These are phyloP conservation scores for Eucidaris tribuloides DNA, from an alignment of 35 echinoderm and acorn worm species.

Conservation along the genomic window DNA sequence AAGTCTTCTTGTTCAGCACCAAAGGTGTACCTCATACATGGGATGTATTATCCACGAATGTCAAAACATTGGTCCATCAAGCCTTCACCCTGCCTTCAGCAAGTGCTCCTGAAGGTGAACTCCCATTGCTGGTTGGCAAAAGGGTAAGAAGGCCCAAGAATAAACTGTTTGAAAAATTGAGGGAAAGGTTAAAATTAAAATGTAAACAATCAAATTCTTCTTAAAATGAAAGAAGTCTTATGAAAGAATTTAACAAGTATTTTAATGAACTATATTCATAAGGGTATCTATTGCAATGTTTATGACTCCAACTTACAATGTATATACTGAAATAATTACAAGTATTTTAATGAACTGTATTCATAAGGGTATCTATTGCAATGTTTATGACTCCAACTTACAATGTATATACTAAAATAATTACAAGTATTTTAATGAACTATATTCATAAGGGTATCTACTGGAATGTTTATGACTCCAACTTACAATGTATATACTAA, in stretches of 20 bases:
- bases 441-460: background rate
- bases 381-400: background rate
- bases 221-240: background rate
- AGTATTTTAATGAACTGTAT: background rate
- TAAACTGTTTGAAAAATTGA: background rate
- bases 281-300: background rate
- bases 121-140: constrained; percentile 23
- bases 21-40: background rate
- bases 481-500: background rate
- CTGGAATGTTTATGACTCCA: background rate
- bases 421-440: background rate
- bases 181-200: background rate
- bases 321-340: background rate
- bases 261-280: background rate
- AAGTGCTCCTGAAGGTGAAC: background rate
- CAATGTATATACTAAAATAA: background rate
- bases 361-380: background rate
- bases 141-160: constrained; percentile 5
- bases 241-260: background rate
- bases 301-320: background rate
- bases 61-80: background rate
- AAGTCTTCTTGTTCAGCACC: background rate
- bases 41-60: background rate
- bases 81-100: background rate
- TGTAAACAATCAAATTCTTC: background rate